phyloP scores from a whole-genome alignment of 2,113 vertebrate species.

The Seriola dumerili region DNA sequence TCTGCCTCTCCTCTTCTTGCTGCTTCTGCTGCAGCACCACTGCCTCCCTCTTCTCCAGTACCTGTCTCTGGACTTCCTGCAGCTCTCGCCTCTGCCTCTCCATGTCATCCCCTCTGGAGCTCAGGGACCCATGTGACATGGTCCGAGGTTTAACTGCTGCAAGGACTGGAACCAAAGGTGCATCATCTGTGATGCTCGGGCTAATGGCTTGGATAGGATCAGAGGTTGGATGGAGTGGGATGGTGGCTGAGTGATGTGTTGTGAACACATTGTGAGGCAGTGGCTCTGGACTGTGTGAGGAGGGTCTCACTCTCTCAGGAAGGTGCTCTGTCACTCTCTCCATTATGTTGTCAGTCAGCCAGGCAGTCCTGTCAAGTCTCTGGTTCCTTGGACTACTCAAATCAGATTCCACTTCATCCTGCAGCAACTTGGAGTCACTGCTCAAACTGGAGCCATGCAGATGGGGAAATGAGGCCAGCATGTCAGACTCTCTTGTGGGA shows the following conservation, averaged over 20 bases:
- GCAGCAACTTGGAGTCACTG: background rate
- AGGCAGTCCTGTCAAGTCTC: background rate
- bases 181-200: background rate
- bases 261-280: background rate
- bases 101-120: background rate
- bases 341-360: constrained; percentile 54
- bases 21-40: background rate
- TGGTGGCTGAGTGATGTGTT: background rate
- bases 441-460: background rate
- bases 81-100: constrained; percentile 75
- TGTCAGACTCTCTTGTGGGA: background rate
- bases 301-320: constrained; percentile 30
- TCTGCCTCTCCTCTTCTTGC: constrained; percentile 56
- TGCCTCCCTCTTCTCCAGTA: constrained; percentile 21
- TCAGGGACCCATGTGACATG: background rate
- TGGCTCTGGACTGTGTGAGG: background rate
- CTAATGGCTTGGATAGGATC: background rate
- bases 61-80: constrained; percentile 34
- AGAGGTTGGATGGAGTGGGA: constrained; percentile 12
- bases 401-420: background rate
- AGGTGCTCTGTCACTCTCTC: constrained; percentile 58
- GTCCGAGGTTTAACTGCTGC: constrained; percentile 38
- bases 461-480: background rate
- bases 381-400: background rate
- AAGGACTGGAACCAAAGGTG: constrained; percentile 52